phyloP scores from a whole-genome alignment of 2,113 vertebrate species.

The Oxyura jamaicensis region DNA sequence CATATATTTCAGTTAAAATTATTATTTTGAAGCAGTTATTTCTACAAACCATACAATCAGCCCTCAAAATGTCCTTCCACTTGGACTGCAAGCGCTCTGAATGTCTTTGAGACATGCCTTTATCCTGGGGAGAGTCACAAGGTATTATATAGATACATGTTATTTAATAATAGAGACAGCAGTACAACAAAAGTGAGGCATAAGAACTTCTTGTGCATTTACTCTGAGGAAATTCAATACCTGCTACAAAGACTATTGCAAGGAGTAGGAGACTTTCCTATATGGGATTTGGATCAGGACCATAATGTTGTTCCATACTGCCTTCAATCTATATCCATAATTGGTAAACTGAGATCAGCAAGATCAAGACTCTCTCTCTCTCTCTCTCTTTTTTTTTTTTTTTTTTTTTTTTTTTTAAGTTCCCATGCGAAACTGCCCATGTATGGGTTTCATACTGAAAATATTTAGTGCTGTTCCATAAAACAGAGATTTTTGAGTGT shows the following conservation, averaged over 20 bases:
- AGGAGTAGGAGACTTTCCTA: background rate
- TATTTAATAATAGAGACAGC: background rate
- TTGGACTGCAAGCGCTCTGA: background rate
- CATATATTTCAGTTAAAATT: background rate
- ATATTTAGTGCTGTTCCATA: background rate
- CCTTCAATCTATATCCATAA: slow-evolving; percentile 26
- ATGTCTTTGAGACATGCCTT: background rate
- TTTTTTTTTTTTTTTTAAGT: background rate
- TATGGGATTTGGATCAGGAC: background rate
- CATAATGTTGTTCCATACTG: background rate
- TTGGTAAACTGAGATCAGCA: slow-evolving; percentile 16
- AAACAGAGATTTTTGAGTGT: background rate
- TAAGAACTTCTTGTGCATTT: background rate
- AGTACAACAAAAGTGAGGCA: background rate
- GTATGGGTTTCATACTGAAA: background rate
- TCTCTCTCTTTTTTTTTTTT: background rate
- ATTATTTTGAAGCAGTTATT: background rate
- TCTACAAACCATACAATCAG: background rate
- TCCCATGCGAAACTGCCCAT: background rate
- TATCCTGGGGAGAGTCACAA: background rate
- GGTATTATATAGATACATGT: background rate
- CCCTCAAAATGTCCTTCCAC: background rate
- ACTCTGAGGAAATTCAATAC: background rate
- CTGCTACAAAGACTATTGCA: background rate
- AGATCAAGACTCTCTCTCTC: background rate